Conservation (phyloP, 2,888 invertebrate genomes). For the Cataglyphis livida region DNA sequence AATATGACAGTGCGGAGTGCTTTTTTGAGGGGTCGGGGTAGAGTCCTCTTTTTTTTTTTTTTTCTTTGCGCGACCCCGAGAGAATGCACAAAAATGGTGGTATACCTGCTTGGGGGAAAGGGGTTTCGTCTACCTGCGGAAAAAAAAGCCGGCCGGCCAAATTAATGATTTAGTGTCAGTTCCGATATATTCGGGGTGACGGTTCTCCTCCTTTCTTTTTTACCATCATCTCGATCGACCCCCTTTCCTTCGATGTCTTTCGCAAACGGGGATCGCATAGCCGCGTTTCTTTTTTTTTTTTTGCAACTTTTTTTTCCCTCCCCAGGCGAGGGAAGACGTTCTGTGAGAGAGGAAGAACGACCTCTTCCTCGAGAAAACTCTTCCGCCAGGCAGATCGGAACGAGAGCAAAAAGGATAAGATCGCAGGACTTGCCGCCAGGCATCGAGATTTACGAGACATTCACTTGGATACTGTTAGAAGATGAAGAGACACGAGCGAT, state of each 20-base stretch:
- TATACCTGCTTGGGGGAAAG: conserved; percentile 82
- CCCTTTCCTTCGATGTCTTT: conserved; percentile 52
- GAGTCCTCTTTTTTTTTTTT: conserved; percentile 67
- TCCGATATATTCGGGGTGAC: conserved; percentile 80
- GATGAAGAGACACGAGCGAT: conserved; percentile 68
- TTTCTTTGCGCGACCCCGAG: conserved; percentile 62
- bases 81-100: conserved; percentile 74
- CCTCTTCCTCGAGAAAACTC: conserved; percentile 61
- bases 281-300: conserved; percentile 59
- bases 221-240: conserved; percentile 33
- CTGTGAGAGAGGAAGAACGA: conserved; percentile 19
- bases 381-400: conserved; percentile 45
- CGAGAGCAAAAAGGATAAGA: conserved; percentile 43
- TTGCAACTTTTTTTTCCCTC: conserved; percentile 48
- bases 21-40: conserved; percentile 75
- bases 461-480: conserved; percentile 56
- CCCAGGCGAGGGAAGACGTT: conserved; percentile 27
- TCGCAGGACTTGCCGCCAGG: conserved; percentile 64
- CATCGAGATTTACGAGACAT: conserved; percentile 70
- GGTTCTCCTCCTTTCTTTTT: conserved; percentile 40
- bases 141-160: conserved; percentile 77
- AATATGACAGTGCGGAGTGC: conserved; percentile 85
- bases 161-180: conserved; percentile 85
- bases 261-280: conserved; percentile 63
- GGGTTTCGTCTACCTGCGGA: conserved; percentile 81